Evolutionary conservation across 2,888 invertebrate species (phyloP).

Genomic region (Trachelus tabidus): DNA sequence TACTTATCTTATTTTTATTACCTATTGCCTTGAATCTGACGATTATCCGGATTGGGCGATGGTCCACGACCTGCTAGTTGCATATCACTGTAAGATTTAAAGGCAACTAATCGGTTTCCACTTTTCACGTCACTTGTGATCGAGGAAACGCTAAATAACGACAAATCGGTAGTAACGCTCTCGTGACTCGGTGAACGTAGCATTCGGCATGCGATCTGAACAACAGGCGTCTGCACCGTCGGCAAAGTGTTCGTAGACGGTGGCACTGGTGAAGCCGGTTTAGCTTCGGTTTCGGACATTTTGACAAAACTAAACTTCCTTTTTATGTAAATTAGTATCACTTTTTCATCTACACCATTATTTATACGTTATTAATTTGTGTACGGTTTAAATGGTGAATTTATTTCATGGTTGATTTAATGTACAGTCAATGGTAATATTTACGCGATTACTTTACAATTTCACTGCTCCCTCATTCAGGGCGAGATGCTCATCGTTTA

Average conservation of each 20-base stretch:
- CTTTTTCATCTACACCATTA: background rate
- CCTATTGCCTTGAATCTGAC: slow-evolving; percentile 58
- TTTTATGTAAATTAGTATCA: background rate
- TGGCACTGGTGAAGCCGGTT: slow-evolving; percentile 46
- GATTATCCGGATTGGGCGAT: slow-evolving; percentile 78
- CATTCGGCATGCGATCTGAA: slow-evolving; percentile 73
- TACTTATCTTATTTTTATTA: slow-evolving; percentile 25
- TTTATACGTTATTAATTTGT: background rate
- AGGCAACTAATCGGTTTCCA: slow-evolving; percentile 65
- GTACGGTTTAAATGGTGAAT: background rate
- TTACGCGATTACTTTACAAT: background rate
- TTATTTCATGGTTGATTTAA: background rate
- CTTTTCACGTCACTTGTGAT: slow-evolving; percentile 70
- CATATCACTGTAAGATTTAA: slow-evolving; percentile 68
- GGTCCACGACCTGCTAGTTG: slow-evolving; percentile 71
- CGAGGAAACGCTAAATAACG: slow-evolving; percentile 81
- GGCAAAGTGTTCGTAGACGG: slow-evolving; percentile 36
- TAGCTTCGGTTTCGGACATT: slow-evolving; percentile 55
- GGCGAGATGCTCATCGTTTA: background rate
- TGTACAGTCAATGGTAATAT: background rate
- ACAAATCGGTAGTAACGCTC: slow-evolving; percentile 85
- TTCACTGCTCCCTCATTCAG: background rate
- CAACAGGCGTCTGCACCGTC: slow-evolving; percentile 65
- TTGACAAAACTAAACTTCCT: background rate
- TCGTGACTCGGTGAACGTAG: slow-evolving; percentile 85